phyloP scores from a whole-genome alignment of 1,140 invertebrate genomes.

The Drosophila eugracilis region DNA sequence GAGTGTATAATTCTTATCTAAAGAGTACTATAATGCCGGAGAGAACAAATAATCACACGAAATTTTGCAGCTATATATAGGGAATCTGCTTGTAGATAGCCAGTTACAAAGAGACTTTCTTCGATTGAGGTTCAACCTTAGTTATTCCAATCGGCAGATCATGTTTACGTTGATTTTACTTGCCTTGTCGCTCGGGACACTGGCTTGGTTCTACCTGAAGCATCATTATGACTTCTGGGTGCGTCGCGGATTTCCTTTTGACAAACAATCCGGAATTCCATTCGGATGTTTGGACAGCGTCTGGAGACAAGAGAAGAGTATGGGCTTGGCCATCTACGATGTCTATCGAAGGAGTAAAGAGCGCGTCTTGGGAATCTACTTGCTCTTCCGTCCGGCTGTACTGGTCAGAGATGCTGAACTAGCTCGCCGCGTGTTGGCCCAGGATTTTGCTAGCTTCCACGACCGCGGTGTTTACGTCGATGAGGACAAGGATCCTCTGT shows the following conservation, averaged over 20 bases:
- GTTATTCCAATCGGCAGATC: not conserved
- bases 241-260: slow-evolving; percentile 56
- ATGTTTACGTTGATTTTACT: slow-evolving; percentile 57
- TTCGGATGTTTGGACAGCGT: slow-evolving; percentile 68
- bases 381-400: slow-evolving; percentile 83
- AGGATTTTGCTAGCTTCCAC: slow-evolving; percentile 85
- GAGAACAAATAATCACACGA: not conserved
- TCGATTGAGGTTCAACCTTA: slow-evolving; percentile 18
- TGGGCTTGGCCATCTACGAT: slow-evolving; percentile 71
- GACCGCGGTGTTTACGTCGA: slow-evolving; percentile 84
- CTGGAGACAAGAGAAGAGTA: slow-evolving; percentile 51
- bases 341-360: slow-evolving; percentile 64
- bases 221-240: slow-evolving; percentile 70
- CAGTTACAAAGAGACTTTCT: slow-evolving; percentile 9
- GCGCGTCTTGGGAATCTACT: slow-evolving; percentile 72
- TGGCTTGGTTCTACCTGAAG: slow-evolving; percentile 63
- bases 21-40: not conserved
- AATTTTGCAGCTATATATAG: not conserved
- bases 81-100: not conserved
- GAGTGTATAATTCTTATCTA: not conserved
- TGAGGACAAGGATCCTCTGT: slow-evolving; percentile 78
- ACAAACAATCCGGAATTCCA: slow-evolving; percentile 56
- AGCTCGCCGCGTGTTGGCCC: slow-evolving; percentile 84
- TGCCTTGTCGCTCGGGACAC: slow-evolving; percentile 24
- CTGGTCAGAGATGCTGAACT: slow-evolving; percentile 85